A percentile compares a stretch with the other conserved stretches of the same genome.
Conservation (phyloP, 2,113 vertebrate species). For the Tauraco erythrolophus region DNA sequence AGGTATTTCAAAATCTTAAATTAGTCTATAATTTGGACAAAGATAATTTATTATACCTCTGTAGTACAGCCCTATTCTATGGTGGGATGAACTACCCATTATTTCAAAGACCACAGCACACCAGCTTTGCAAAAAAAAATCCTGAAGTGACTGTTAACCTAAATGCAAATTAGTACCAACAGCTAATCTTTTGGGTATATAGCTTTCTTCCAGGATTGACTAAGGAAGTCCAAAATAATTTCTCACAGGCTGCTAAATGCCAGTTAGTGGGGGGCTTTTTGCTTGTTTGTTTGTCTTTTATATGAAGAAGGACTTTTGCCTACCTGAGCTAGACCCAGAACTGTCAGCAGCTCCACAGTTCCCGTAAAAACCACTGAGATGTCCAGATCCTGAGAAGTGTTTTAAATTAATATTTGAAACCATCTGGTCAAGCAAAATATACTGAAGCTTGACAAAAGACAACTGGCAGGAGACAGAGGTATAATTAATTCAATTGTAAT, state of each 20-base stretch:
- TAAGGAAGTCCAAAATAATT: background rate
- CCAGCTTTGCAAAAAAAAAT: background rate
- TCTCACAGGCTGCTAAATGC: slow-evolving; percentile 21
- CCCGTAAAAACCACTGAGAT: background rate
- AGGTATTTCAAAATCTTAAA: background rate
- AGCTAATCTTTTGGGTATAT: background rate
- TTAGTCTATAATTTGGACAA: background rate
- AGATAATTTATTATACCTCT: background rate
- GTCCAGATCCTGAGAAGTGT: background rate
- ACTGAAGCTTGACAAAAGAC: background rate
- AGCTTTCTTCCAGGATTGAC: background rate
- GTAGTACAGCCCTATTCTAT: background rate
- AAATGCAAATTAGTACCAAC: background rate
- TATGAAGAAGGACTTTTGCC: background rate
- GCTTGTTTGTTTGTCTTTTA: background rate
- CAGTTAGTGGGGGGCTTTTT: background rate
- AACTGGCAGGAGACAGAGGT: background rate
- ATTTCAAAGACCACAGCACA: background rate
- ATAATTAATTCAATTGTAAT: slow-evolving; percentile 32
- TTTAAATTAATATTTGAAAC: slow-evolving; percentile 51
- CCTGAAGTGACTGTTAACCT: background rate
- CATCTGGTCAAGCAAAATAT: slow-evolving; percentile 50
- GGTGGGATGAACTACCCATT: background rate
- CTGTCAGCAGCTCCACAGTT: slow-evolving; percentile 20
- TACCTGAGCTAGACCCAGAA: slow-evolving; percentile 1